Conservation (phyloP, 2,888 invertebrate genomes). For the Campoplex capitator region DNA sequence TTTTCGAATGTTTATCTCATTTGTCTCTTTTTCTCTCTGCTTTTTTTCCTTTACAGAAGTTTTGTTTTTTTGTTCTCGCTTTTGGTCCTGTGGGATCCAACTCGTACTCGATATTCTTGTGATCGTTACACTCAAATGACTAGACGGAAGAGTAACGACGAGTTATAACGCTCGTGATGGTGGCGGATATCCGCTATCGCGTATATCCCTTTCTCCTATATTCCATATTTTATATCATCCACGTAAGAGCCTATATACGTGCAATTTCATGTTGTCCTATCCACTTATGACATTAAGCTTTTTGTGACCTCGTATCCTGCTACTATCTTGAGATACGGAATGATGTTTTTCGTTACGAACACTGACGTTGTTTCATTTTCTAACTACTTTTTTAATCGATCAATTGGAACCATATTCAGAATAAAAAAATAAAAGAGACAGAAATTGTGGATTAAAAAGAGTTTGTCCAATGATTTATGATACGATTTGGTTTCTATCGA, state of each 20-base stretch:
- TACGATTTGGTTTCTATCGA: not conserved
- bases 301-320: slow-evolving; percentile 19
- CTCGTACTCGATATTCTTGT: slow-evolving; percentile 11
- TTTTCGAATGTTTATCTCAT: not conserved
- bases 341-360: slow-evolving; percentile 4
- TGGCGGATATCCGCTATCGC: slow-evolving; percentile 39
- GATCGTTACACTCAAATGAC: slow-evolving; percentile 51
- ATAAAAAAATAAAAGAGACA: not conserved
- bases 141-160: slow-evolving; percentile 44
- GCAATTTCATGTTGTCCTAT: slow-evolving; percentile 20
- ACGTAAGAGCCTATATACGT: slow-evolving; percentile 13
- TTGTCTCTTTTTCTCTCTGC: not conserved
- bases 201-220: slow-evolving; percentile 17
- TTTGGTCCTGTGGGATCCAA: slow-evolving; percentile 2
- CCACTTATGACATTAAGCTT: slow-evolving; percentile 42
- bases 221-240: slow-evolving; percentile 38
- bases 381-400: not conserved
- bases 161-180: slow-evolving; percentile 29
- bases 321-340: slow-evolving; percentile 16
- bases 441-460: too few relatives aligned
- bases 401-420: not conserved
- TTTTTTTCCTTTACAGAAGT: not conserved
- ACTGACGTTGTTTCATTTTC: slow-evolving; percentile 1
- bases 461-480: not conserved
- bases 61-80: not conserved